Percentiles rank a stretch among this genome's conserved stretches.
Conservation (phyloP, 2,113 vertebrate genomes). For the Brachyhypopomus occidentalis region DNA sequence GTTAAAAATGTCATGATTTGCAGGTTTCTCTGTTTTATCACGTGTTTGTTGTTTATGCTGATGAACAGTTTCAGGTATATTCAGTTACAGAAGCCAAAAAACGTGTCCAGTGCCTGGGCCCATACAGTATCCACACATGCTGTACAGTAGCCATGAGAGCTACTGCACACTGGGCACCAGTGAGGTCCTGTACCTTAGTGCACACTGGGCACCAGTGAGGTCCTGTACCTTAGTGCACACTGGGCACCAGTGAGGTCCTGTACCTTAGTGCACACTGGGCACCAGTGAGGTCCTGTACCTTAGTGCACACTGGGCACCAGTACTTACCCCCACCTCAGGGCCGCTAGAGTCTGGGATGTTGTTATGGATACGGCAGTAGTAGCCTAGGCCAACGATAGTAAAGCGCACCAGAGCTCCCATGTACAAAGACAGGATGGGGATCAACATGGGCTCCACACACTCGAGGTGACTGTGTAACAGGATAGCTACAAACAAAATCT, state of each 20-base stretch:
- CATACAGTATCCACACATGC: not conserved
- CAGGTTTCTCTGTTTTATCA: not conserved
- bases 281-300: not conserved
- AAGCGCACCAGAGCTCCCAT: slow-evolving; percentile 89
- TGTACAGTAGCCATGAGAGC: not conserved
- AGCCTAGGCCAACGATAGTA: slow-evolving; percentile 83
- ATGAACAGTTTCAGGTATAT: not conserved
- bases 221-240: not conserved
- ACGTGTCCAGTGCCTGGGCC: not conserved
- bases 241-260: not conserved
- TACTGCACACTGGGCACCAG: not conserved
- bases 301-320: not conserved
- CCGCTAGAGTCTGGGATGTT: slow-evolving; percentile 85
- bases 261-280: not conserved
- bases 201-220: not conserved
- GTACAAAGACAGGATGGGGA: slow-evolving; percentile 87
- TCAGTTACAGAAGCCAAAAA: not conserved
- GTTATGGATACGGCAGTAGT: slow-evolving; percentile 86
- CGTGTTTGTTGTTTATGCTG: no score
- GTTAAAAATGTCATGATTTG: not conserved
- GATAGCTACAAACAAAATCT: slow-evolving; percentile 89
- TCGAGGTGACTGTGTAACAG: slow-evolving; percentile 88
- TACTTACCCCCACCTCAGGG: slow-evolving; percentile 84
- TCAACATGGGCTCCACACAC: slow-evolving; percentile 85
- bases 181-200: not conserved